phyloP scores from a whole-genome alignment of 2,113 vertebrate genomes.

The Anarrhichthys ocellatus region DNA sequence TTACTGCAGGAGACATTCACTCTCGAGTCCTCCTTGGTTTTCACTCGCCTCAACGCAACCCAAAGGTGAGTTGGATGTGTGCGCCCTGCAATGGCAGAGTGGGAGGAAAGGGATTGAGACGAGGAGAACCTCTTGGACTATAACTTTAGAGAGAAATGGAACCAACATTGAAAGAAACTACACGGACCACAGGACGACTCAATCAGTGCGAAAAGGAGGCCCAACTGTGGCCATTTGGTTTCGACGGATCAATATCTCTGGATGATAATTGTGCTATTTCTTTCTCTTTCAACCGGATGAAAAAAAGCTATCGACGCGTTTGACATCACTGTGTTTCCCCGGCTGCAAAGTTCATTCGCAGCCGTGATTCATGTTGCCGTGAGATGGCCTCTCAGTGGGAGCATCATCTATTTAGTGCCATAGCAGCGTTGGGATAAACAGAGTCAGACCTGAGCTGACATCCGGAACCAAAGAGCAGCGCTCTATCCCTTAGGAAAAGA shows the following conservation, averaged over 20 bases:
- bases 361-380: conserved; percentile 13
- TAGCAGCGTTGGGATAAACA: conserved; percentile 44
- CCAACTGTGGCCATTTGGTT: conserved; percentile 18
- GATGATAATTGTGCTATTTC: conserved; percentile 47
- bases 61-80: conserved; percentile 82
- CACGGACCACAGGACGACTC: conserved; percentile 48
- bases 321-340: conserved; percentile 19
- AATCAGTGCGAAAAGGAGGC: conserved; percentile 30
- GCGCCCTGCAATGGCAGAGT: conserved; percentile 1
- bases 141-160: conserved; percentile 52
- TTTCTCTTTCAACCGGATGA: conserved; percentile 41
- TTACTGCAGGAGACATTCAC: conserved; percentile 55
- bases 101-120: conserved; percentile 51
- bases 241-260: conserved; percentile 55
- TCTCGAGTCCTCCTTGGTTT: conserved; percentile 79
- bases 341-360: conserved; percentile 3
- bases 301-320: neutral
- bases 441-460: conserved; percentile 20
- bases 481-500: neutral
- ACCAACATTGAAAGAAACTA: conserved; percentile 25
- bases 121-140: conserved; percentile 64
- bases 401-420: conserved; percentile 46
- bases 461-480: conserved; percentile 20
- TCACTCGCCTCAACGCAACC: conserved; percentile 84
- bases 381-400: conserved; percentile 43